Evolutionary conservation across 2,888 invertebrate species (phyloP).

Genomic region (Serrognathus titanus): DNA sequence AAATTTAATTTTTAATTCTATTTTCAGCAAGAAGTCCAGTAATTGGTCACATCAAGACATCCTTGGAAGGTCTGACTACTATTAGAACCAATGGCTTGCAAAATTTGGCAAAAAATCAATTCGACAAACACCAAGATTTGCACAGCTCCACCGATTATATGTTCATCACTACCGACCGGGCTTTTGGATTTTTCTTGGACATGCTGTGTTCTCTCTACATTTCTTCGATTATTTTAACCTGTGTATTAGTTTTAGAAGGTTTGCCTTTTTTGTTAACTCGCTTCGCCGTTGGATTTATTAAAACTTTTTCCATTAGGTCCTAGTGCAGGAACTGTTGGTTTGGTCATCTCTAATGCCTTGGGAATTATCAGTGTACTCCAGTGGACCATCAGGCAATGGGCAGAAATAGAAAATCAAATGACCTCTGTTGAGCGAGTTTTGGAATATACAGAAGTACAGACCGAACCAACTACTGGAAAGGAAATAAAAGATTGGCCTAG

Average conservation of each 20-base stretch:
- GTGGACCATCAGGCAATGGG: slow-evolving; percentile 74
- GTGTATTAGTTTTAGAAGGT: slow-evolving; percentile 37
- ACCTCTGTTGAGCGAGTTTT: slow-evolving; percentile 80
- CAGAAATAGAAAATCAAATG: slow-evolving; percentile 77
- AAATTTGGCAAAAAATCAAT: slow-evolving; percentile 34
- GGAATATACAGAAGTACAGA: slow-evolving; percentile 48
- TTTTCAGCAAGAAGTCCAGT: slow-evolving; percentile 41
- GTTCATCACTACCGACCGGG: slow-evolving; percentile 30
- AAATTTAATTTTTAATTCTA: background rate
- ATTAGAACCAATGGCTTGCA: slow-evolving; percentile 39
- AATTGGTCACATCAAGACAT: slow-evolving; percentile 41
- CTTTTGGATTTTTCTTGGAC: slow-evolving; percentile 37
- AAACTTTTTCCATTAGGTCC: slow-evolving; percentile 45
- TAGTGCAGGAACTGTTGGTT: slow-evolving; percentile 70
- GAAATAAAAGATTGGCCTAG: slow-evolving; percentile 70
- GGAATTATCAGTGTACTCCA: slow-evolving; percentile 66
- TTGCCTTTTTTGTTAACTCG: slow-evolving; percentile 49
- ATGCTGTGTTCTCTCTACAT: slow-evolving; percentile 32
- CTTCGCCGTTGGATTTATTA: slow-evolving; percentile 59
- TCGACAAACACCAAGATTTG: slow-evolving; percentile 39
- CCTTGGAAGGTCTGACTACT: slow-evolving; percentile 40
- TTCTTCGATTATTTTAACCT: slow-evolving; percentile 18
- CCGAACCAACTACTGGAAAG: slow-evolving; percentile 35
- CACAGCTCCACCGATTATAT: slow-evolving; percentile 40
- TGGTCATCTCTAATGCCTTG: slow-evolving; percentile 78